A percentile compares a stretch with the other conserved stretches of the same genome.
These are phyloP conservation scores for Polydrusus tereticollis DNA, from an alignment of 2,888 invertebrate genomes.

Conservation along the genomic window DNA sequence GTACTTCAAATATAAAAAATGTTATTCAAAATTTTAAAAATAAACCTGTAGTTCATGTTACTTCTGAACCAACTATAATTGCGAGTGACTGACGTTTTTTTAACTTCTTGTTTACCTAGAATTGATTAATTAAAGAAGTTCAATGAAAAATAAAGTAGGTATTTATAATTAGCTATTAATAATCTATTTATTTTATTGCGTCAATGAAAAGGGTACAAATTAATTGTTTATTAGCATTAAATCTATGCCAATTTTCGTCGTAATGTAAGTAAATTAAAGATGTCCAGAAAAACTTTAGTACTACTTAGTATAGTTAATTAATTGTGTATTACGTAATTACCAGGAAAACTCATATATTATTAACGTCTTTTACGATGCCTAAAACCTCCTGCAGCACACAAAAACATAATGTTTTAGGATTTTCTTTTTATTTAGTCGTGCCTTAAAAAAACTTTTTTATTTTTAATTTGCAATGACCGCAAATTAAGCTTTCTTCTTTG, in stretches of 20 bases:
- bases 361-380: no score
- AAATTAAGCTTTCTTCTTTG: no score
- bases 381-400: no score
- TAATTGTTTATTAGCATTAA: slow-evolving; percentile 1
- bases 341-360: no score
- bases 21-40: no score
- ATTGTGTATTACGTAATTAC: no score
- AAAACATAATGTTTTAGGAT: no score
- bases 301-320: no score
- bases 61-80: slow-evolving; percentile 35
- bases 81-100: slow-evolving; percentile 28
- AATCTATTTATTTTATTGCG: slow-evolving; percentile 38
- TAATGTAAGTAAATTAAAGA: background rate
- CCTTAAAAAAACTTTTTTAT: no score
- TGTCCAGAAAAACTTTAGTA: slow-evolving; percentile 1
- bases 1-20: no score
- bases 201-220: slow-evolving; percentile 21
- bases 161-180: slow-evolving; percentile 38
- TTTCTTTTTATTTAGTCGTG: no score
- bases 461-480: no score
- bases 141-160: slow-evolving; percentile 41
- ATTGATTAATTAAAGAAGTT: slow-evolving; percentile 39
- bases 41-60: slow-evolving; percentile 24
- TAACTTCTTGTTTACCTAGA: slow-evolving; percentile 32
- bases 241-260: background rate